Base-by-base conservation (phyloP, 2,888 invertebrate genomes). In the Galeopsomyia nigrocyanea region DNA sequence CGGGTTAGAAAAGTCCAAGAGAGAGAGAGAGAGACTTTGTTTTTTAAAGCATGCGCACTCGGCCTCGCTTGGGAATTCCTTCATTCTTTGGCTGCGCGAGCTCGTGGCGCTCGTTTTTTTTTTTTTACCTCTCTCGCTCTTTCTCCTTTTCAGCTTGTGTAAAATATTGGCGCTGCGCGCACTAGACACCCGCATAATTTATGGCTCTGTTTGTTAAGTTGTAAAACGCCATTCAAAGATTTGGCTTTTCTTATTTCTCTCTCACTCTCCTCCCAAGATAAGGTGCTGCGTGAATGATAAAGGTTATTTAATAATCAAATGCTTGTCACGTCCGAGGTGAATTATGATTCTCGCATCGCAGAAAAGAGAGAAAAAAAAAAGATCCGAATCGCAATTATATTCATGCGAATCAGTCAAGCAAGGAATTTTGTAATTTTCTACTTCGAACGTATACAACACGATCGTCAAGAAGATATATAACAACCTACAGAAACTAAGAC, bases 151-250 rank as follows among this genome's bases (percentile, higher is more conserved):
- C 62, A 46, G 57, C 22, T n/a, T 66, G 56, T 55, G 51, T 62
- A 61, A 71, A 61, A 71, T 66, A 67, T 56, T 56, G 57, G 47
- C 31, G 53, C 22, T 58, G 56, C 31, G 39, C 58, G 50, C 13
- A 9, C 64, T 64, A 64, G 39, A 64, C 49, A 53, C 58, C 55
- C 49, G 72, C 63, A 72, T 72, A 72, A 68, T 72, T 71, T 64
- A 72, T 68, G 60, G 6, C 58, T 31, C 47, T 64, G 64, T 72
- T 68, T 72, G 58, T 72, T 72, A 63, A 64, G 55, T 72, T 72
- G 68, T 68, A 68, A 68, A 72, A 72, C 17, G 72, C 55, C 58
- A 58, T 68, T 68, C 57, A 26, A 26, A 53, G 63, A 58, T 64
- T 68, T 31, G 10, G 22, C n/a, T 17, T 67, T 68, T 63, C 26